Evolutionary conservation across 2,888 invertebrate species (phyloP).

Genomic region (Cheilosia impressa): DNA sequence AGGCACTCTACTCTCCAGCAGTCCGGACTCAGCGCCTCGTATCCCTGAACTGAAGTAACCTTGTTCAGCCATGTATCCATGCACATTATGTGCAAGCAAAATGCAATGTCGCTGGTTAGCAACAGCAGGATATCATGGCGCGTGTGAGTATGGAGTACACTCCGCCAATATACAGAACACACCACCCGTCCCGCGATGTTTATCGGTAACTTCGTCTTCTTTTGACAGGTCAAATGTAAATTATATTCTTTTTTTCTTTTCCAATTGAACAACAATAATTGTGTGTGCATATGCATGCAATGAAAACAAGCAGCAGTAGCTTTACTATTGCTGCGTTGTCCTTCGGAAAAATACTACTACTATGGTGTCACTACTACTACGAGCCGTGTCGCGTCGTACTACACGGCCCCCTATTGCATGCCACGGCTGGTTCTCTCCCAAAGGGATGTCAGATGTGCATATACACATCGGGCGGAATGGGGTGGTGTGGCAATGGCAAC

Average conservation of each 20-base stretch:
- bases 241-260: slow-evolving; percentile 13
- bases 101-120: slow-evolving; percentile 65
- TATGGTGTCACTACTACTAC: slow-evolving; percentile 51
- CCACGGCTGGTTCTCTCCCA: slow-evolving; percentile 5
- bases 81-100: background rate
- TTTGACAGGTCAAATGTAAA: slow-evolving; percentile 41
- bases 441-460: slow-evolving; percentile 44
- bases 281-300: slow-evolving; percentile 5
- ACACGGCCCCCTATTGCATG: slow-evolving; percentile 47
- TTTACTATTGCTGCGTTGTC: slow-evolving; percentile 43
- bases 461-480: slow-evolving; percentile 38
- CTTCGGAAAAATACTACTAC: slow-evolving; percentile 65
- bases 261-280: slow-evolving; percentile 39
- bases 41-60: slow-evolving; percentile 74
- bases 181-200: background rate
- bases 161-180: background rate
- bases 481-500: slow-evolving; percentile 11
- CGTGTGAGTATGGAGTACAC: background rate
- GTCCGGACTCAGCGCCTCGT: slow-evolving; percentile 60
- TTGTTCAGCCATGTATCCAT: slow-evolving; percentile 39
- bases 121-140: slow-evolving; percentile 51
- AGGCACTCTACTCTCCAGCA: slow-evolving; percentile 16
- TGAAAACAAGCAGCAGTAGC: slow-evolving; percentile 31
- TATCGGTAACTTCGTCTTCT: slow-evolving; percentile 33
- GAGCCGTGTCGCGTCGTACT: slow-evolving; percentile 44